A percentile compares a stretch with the other conserved stretches of the same genome.
These are phyloP conservation scores for Epiperipatus broadwayi DNA, from an alignment of 2,888 invertebrate species.

Conservation along the genomic window DNA sequence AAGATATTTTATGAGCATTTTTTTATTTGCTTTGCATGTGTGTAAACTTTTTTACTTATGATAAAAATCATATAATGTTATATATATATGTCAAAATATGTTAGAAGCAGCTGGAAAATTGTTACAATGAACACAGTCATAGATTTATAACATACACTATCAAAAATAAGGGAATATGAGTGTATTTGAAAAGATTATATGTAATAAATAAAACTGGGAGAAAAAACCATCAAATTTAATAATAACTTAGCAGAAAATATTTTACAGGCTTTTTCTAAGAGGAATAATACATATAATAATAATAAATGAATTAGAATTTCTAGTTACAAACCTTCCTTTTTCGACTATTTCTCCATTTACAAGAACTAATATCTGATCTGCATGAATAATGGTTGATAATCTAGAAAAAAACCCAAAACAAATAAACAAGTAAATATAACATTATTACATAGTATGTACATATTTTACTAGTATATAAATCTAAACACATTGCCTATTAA, in stretches of 20 bases:
- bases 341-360: conserved; percentile 79
- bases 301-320: conserved; percentile 9
- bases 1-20: no score
- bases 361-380: conserved; percentile 79
- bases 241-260: not conserved
- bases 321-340: conserved; percentile 51
- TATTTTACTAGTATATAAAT: no score
- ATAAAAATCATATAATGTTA: no score
- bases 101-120: no score
- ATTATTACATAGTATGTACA: no score
- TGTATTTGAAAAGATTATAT: conserved; percentile 5
- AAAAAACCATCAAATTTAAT: not conserved
- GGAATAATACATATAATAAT: conserved; percentile 1
- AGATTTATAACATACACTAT: conserved; percentile 7
- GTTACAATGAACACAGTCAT: no score
- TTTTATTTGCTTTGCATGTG: no score
- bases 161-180: conserved; percentile 10
- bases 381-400: conserved; percentile 79
- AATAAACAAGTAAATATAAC: no score
- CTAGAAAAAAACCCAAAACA: conserved; percentile 29
- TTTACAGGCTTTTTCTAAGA: conserved; percentile 14
- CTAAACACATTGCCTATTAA: no score
- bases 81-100: no score
- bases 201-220: conserved; percentile 6
- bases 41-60: no score